Evolutionary conservation across 30 jellyfish, hydroid and myxozoan genomes (phyloP).

Genomic region (Hydra vulgaris): DNA sequence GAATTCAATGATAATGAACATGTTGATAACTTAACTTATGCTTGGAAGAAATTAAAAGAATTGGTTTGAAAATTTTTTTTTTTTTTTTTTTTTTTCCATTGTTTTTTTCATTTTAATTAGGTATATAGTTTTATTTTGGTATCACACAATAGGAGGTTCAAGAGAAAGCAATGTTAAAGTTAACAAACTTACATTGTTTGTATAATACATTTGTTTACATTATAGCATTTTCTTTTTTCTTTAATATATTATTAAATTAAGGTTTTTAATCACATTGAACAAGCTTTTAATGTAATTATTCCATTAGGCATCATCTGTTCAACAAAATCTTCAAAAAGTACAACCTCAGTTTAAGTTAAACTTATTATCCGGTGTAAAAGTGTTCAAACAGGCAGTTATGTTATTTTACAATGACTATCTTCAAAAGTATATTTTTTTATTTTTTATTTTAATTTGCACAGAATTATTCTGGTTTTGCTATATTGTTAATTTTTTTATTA

Average conservation of each 20-base stretch:
- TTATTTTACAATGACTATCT: conserved; percentile 51
- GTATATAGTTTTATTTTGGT: too few species aligned
- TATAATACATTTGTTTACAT: neutral
- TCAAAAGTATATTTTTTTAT: conserved; percentile 38
- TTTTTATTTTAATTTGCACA: too few species aligned
- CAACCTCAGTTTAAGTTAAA: conserved; percentile 79
- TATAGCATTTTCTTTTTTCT: too few species aligned
- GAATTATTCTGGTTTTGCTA: neutral
- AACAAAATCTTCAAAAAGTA: conserved; percentile 41
- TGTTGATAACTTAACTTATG: conserved; percentile 67
- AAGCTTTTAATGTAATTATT: too few species aligned
- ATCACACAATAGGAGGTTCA: too few species aligned
- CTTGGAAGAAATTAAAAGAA: conserved; percentile 61
- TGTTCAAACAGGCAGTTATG: conserved; percentile 39
- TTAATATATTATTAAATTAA: too few species aligned
- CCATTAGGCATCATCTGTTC: conserved; percentile 50
- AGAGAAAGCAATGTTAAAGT: too few species aligned
- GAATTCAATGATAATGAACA: conserved; percentile 70
- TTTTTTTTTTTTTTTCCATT: too few species aligned
- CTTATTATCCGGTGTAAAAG: conserved; percentile 52
- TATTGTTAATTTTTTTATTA: neutral
- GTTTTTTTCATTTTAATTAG: too few species aligned
- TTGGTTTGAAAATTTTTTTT: conserved; percentile 16
- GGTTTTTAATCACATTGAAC: too few species aligned
- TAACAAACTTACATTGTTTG: neutral